A percentile compares a stretch with the other conserved stretches of the same genome.
phyloP scores from a whole-genome alignment of 2,888 invertebrate genomes.

The Pollenia griseotomentosa region DNA sequence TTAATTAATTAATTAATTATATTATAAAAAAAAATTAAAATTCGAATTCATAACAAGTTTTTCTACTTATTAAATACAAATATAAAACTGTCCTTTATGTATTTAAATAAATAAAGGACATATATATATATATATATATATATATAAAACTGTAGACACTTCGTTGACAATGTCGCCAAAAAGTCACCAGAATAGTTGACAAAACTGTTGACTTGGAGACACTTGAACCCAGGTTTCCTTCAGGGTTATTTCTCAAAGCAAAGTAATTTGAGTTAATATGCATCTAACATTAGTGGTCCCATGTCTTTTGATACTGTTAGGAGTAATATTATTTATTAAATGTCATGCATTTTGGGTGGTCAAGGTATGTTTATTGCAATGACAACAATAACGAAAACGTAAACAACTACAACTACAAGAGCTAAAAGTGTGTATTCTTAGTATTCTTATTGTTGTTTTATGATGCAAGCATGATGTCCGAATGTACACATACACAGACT shows the following conservation, averaged over 20 bases:
- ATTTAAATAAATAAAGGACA: too few species aligned
- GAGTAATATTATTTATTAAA: slow-evolving; percentile 41
- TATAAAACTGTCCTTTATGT: too few species aligned
- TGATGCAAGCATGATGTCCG: slow-evolving; percentile 28
- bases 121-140: too few species aligned
- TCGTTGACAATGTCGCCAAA: too few species aligned
- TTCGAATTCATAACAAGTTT: too few species aligned
- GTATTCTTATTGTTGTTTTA: slow-evolving; percentile 31
- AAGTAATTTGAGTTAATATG: slow-evolving; percentile 42
- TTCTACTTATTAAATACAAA: too few species aligned
- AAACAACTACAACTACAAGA: slow-evolving; percentile 14
- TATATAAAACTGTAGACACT: too few species aligned
- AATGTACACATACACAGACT: not conserved
- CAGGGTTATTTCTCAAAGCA: slow-evolving; percentile 44
- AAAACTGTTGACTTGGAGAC: too few species aligned
- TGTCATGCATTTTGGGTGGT: slow-evolving; percentile 63
- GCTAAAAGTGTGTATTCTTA: slow-evolving; percentile 48
- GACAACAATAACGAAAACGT: slow-evolving; percentile 52
- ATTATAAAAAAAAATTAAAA: too few species aligned
- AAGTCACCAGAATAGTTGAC: too few species aligned
- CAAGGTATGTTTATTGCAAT: slow-evolving; percentile 51
- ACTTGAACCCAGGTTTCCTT: too few species aligned
- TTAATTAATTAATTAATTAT: too few species aligned
- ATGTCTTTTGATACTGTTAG: slow-evolving; percentile 52
- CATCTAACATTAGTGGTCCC: slow-evolving; percentile 1